phyloP scores from a whole-genome alignment of 2,888 invertebrate genomes.

The Gari tellinella region DNA sequence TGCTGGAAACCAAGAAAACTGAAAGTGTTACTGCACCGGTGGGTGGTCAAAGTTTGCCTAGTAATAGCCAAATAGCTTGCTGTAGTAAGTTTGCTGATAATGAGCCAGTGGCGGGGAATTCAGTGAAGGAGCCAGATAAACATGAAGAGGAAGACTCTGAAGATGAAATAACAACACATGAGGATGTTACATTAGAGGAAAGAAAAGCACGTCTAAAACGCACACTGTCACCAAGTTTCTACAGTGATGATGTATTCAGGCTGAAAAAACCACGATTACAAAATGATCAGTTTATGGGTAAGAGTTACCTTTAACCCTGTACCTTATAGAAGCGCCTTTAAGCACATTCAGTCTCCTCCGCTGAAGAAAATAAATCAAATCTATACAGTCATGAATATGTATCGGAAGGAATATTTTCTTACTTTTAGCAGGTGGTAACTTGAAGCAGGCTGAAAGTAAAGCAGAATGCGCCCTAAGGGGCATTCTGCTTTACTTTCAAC shows the following conservation, averaged over 20 bases:
- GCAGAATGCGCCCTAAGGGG: too few relatives aligned
- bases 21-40: too few relatives aligned
- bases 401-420: too few relatives aligned
- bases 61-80: constrained; percentile 39
- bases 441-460: too few relatives aligned
- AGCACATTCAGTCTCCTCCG: too few relatives aligned
- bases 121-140: background rate
- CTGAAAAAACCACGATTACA: constrained; percentile 27
- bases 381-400: too few relatives aligned
- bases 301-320: too few relatives aligned
- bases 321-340: too few relatives aligned
- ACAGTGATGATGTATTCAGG: constrained; percentile 61
- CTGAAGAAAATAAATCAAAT: too few relatives aligned
- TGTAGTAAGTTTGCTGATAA: constrained; percentile 19
- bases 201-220: constrained; percentile 50
- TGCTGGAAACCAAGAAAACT: too few relatives aligned
- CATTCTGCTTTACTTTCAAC: too few relatives aligned
- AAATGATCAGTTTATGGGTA: constrained; percentile 48
- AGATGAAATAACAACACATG: constrained; percentile 28
- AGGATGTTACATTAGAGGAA: constrained; percentile 43
- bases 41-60: background rate
- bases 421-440: too few relatives aligned
- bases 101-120: background rate
- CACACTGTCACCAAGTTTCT: constrained; percentile 70
- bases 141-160: constrained; percentile 32